Evolutionary conservation across 2,797 vertebrate genomes (phyloP).

Genomic region (Syndactyla subalaris): DNA sequence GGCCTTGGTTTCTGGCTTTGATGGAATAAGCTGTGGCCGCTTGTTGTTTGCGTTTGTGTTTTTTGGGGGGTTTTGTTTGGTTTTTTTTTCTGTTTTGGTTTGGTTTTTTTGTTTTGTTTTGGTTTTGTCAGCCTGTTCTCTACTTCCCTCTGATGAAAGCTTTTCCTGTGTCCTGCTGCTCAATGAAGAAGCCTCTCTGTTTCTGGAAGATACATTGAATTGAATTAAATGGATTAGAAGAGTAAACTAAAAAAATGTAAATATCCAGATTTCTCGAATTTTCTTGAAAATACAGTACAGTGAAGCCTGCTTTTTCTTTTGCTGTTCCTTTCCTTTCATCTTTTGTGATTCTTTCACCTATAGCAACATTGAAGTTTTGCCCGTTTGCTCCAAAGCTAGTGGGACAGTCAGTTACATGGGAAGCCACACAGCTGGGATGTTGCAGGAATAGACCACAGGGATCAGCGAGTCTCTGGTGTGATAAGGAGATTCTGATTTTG

Average conservation of each 20-base stretch:
- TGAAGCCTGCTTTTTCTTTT: background rate
- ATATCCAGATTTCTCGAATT: background rate
- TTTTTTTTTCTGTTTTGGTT: background rate
- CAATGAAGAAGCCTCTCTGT: background rate
- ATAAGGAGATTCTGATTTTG: background rate
- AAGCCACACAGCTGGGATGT: background rate
- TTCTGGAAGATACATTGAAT: background rate
- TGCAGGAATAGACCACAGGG: background rate
- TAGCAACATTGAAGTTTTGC: rapidly evolving
- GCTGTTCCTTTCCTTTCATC: background rate
- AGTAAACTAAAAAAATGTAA: conserved; percentile 2
- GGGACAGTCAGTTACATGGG: background rate
- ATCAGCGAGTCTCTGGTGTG: background rate
- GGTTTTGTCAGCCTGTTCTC: background rate
- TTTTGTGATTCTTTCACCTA: background rate
- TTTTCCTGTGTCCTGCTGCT: background rate
- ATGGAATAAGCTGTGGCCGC: background rate
- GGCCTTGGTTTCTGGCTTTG: background rate
- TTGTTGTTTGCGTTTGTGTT: background rate
- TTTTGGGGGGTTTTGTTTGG: background rate
- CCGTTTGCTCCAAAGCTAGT: background rate
- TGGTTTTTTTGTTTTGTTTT: background rate
- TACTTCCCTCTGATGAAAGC: background rate
- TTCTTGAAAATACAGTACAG: background rate
- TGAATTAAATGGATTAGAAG: background rate